Evolutionary conservation across 2,888 invertebrate genomes (phyloP), one percentile per base, ranked within the genome.

Genomic region (Zonitis immaculata): DNA sequence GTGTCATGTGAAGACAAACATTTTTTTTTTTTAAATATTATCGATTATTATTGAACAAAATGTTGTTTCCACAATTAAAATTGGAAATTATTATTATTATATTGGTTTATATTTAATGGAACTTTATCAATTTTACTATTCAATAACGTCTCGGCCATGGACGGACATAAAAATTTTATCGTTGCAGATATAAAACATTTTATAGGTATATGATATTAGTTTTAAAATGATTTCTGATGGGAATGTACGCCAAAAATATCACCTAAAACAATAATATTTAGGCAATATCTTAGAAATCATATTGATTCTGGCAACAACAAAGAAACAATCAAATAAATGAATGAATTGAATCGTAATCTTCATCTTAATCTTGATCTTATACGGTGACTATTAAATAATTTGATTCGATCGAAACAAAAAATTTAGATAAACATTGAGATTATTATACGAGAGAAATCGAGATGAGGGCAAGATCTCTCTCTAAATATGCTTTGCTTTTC

Each of bases 81-180:
- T 20, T 9, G 6, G 16, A 11, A 39, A 9, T 16, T 8, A 11
- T 20, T 20, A 11, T n/a, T n/a, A n/a, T n/a, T n/a, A n/a, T n/a
- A n/a, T n/a, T n/a, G n/a, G n/a, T n/a, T n/a, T n/a, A n/a, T n/a
- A n/a, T n/a, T n/a, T n/a, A n/a, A n/a, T n/a, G 18, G 11, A n/a
- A 39, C 9, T 20, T 30, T 27, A 45, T 45, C 28, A 28, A 16
- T 28, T 45, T 1, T 1, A 18, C 11, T 27, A 28, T 45, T 28
- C 28, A 45, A 45, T 45, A 45, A 28, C 45, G 12, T 16, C 22
- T 22, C 22, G 3, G n/a, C 3, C 9, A 12, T 16, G 14, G 30
- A 45, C 7, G 16, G 9, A 28, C 45, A 27, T 45, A 45, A 45
- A 45, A 44, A 12, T 28, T 45, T 45, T 45, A 45, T 45, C 18